phyloP scores from a whole-genome alignment of 2,113 vertebrate genomes.

The Forbesichthys agassizii region DNA sequence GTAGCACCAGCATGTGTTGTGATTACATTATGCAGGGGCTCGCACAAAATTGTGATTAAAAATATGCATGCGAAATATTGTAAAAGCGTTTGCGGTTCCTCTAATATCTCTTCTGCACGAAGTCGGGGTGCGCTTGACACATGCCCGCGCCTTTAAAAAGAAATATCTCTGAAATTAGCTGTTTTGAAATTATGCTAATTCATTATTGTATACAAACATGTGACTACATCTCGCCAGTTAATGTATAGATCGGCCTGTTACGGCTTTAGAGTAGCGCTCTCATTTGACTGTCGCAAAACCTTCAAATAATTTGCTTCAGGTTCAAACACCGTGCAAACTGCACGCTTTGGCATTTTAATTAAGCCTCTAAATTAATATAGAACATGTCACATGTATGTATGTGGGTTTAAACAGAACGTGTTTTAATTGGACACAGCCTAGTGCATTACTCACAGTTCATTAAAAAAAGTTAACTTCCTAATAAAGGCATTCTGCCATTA shows the following conservation, averaged over 20 bases:
- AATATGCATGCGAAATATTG: conserved; percentile 55
- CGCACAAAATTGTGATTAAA: conserved; percentile 55
- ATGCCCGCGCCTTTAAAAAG: conserved; percentile 3
- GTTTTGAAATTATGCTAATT: background rate
- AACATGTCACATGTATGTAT: background rate
- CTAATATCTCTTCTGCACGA: conserved; percentile 35
- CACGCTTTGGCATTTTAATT: conserved; percentile 18
- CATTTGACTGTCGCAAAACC: conserved; percentile 4
- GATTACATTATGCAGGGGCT: conserved; percentile 44
- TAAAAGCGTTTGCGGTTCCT: conserved; percentile 58
- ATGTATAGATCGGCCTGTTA: background rate
- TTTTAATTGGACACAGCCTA: conserved; percentile 10
- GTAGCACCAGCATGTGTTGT: conserved; percentile 36
- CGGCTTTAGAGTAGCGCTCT: background rate
- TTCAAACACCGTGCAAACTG: conserved; percentile 20
- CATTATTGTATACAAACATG: conserved; percentile 23
- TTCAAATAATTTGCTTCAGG: conserved; percentile 10
- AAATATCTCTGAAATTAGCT: background rate
- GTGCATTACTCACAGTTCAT: conserved; percentile 24
- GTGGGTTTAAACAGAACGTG: conserved; percentile 5
- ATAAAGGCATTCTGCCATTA: background rate
- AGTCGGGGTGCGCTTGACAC: background rate
- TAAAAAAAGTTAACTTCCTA: conserved; percentile 10
- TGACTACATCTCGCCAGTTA: too few species aligned
- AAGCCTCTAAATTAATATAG: conserved; percentile 45